Conservation (phyloP, 2,113 vertebrate species). For the Paratilapia polleni region DNA sequence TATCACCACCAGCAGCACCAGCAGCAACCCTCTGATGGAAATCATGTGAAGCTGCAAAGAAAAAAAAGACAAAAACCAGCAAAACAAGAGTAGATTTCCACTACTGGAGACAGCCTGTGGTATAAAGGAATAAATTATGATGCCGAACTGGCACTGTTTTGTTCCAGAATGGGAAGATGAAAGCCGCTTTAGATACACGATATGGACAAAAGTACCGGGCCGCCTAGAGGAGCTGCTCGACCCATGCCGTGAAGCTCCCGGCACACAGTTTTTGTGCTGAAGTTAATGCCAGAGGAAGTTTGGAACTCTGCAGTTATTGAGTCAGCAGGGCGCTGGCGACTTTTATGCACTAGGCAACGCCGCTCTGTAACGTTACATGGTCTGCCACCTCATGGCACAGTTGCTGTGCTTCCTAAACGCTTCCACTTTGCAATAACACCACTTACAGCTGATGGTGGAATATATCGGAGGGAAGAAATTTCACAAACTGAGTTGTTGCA, state of each 20-base stretch:
- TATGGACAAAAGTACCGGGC: background rate
- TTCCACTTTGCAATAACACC: background rate
- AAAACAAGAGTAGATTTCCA: accelerated
- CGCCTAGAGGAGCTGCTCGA: background rate
- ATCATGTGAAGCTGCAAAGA: background rate
- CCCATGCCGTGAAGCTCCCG: accelerated
- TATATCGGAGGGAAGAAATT: background rate
- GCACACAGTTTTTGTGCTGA: too few species aligned
- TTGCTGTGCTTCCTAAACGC: too few species aligned
- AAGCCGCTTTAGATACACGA: too few species aligned
- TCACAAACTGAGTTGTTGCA: too few species aligned
- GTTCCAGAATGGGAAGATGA: too few species aligned
- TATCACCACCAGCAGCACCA: background rate
- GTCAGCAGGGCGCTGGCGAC: background rate
- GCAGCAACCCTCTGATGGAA: background rate
- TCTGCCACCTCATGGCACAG: too few species aligned
- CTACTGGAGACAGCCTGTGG: background rate
- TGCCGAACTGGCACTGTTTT: too few species aligned
- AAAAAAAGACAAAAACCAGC: background rate
- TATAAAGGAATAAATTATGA: background rate
- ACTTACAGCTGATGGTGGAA: background rate
- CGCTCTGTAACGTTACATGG: too few species aligned
- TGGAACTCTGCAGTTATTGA: too few species aligned
- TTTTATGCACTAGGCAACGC: background rate
- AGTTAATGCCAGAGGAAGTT: too few species aligned